phyloP scores from a whole-genome alignment of 2,797 vertebrate species.

The Pygocentrus nattereri region DNA sequence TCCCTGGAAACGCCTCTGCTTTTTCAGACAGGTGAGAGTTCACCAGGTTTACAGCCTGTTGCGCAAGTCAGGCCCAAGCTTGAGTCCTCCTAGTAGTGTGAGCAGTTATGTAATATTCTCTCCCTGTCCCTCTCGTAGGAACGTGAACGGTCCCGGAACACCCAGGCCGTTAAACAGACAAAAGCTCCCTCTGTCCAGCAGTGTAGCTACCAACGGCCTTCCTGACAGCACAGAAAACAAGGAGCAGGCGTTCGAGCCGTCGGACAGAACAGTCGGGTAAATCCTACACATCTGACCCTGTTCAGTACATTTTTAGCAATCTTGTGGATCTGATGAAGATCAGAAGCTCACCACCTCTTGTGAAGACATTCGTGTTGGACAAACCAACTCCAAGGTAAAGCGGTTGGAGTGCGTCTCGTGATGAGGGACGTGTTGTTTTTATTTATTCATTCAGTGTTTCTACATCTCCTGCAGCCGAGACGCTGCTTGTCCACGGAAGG shows the following conservation, averaged over 20 bases:
- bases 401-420: neutral
- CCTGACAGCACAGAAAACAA: conserved; percentile 86
- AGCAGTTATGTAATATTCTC: neutral
- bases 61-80: too few species aligned
- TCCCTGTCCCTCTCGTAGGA: conserved; percentile 68
- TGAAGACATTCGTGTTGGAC: neutral
- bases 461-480: neutral
- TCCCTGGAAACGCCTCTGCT: conserved; percentile 89
- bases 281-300: neutral
- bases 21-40: conserved; percentile 88
- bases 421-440: neutral
- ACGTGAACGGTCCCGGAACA: conserved; percentile 88
- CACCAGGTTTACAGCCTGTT: neutral
- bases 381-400: neutral
- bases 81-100: neutral
- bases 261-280: conserved; percentile 66
- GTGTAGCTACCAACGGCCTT: conserved; percentile 86
- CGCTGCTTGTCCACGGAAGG: neutral
- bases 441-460: neutral
- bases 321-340: neutral
- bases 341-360: neutral
- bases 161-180: conserved; percentile 84
- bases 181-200: conserved; percentile 82
- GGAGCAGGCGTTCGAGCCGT: conserved; percentile 74
- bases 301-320: neutral